Evolutionary conservation across 2,797 vertebrate species (phyloP).

Genomic region (Acridotheres tristis): DNA sequence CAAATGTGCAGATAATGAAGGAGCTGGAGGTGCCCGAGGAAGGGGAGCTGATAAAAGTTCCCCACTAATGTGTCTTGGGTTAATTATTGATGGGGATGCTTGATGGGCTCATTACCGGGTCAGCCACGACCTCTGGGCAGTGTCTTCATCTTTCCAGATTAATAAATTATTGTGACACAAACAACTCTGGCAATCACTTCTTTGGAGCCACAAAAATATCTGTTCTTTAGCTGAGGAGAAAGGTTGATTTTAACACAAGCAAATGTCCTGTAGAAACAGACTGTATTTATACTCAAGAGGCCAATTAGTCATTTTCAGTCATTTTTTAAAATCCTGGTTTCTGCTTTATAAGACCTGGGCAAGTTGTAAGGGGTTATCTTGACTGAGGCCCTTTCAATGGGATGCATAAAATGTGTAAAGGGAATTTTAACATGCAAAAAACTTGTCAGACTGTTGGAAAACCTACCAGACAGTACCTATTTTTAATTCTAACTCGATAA

Average conservation of each 20-base stretch:
- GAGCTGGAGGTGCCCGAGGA: background rate
- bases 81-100: constrained; percentile 58
- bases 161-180: constrained; percentile 50
- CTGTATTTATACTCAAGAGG: constrained; percentile 61
- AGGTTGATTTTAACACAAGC: constrained; percentile 37
- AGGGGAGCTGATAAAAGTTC: background rate
- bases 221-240: background rate
- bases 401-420: background rate
- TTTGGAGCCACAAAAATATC: background rate
- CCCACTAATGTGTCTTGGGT: background rate
- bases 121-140: constrained; percentile 43
- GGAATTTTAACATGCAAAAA: background rate
- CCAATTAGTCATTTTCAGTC: constrained; percentile 66
- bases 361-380: background rate
- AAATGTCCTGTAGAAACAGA: constrained; percentile 67
- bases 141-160: constrained; percentile 27
- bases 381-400: background rate
- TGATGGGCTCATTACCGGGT: constrained; percentile 48
- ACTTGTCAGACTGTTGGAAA: background rate
- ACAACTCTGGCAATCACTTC: constrained; percentile 30
- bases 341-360: background rate
- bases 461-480: background rate
- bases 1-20: background rate
- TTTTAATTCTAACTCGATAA: background rate
- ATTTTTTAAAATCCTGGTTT: constrained; percentile 17